Base-by-base conservation (phyloP, 2,888 invertebrate genomes). In the Macaria notata region DNA sequence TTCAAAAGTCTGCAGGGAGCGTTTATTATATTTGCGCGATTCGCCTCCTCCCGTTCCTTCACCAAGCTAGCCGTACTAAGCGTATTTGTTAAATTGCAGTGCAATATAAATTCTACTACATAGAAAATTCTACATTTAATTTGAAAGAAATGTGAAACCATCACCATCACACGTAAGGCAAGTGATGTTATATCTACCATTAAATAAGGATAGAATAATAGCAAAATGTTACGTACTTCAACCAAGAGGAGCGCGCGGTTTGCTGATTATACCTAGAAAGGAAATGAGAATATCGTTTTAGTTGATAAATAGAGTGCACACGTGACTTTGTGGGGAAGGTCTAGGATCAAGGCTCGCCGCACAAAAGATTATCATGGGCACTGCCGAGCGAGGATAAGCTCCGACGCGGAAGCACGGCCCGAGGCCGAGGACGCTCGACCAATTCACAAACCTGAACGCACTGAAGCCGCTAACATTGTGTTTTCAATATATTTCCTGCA, bases 211-310 rank as follows among this genome's bases (percentile, higher is more conserved):
- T 33, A 44, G 43, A 33, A 48, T 55, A 54, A 78, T 78, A 73
- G 70, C 49, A 81, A 81, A 76, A 68, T 73, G 74, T 86, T 90
- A 90, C 89, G 89, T 90, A 90, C 89, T 90, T 90, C 71, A 89
- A 81, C 85, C 88, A 88, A 84, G 89, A 87, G 74, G 88, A 82
- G 81, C 89, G 88, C 83, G 86, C 88, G 83, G 85, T 84, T 87
- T 88, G 89, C 83, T 90, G 89, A 84, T 88, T 89, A 90, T 90
- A 90, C 89, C 89, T 90, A 89, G 89, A 89, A 89, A 88, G 84
- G 86, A 88, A 89, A 89, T 81, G 68, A 84, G 75, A 83, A 78
- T 75, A 76, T 77, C 76, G 81, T 81, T 77, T 80, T 80, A 83
- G 72, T 79, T 76, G 60, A 78, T 76, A 75, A 76, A 78, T 74